Base-by-base conservation (phyloP, 2,888 invertebrate species). In the Eupeodes latifasciatus region DNA sequence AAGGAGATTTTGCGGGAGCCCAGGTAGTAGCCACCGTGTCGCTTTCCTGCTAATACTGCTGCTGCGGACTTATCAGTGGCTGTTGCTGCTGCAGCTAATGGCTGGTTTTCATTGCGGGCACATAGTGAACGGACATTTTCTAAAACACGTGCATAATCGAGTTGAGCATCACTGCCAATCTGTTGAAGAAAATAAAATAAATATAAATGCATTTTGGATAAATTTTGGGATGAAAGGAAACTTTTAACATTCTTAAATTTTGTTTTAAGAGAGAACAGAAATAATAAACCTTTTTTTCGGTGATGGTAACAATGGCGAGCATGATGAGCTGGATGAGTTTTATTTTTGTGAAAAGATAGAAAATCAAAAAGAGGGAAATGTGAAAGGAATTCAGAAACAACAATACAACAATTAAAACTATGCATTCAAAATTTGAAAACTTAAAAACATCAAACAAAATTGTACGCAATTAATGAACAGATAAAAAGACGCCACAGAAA, bases 1-100 rank as follows among this genome's bases (percentile, higher is more conserved):
- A 96, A 94, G 90, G 96, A 96, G 91, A 96, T 96, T 94, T 96
- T 96, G 90, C 96, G 94, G 87, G 95, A 94, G 89, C 92, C 93
- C 90, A 93, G 90, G 89, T 93, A 93, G 90, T 93, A 92, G 89
- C 93, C 92, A 82, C 91, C 90, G 66, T 92, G 92, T 81, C 91
- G 91, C 80, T 91, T 92, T 71, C 85, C 77, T 69, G 81, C 84
- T 81, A 85, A 51, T 77, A 81, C 85, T 72, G 78, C 89, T 72
- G 78, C 89, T 57, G 78, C 16, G 66, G 90, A 88, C 80, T 92
- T 81, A 89, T 91, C 91, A 49, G 92, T 91, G 36, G 90, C 84
- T 4, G 57, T 36, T 67, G 89, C 83, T 47, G 91, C 83, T 64
- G 91, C 89, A 81, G 92, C 91, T 51, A 92, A 90, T 51, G 93